Evolutionary conservation across 2,888 invertebrate genomes (phyloP).

Genomic region (Heteropelma amictum): DNA sequence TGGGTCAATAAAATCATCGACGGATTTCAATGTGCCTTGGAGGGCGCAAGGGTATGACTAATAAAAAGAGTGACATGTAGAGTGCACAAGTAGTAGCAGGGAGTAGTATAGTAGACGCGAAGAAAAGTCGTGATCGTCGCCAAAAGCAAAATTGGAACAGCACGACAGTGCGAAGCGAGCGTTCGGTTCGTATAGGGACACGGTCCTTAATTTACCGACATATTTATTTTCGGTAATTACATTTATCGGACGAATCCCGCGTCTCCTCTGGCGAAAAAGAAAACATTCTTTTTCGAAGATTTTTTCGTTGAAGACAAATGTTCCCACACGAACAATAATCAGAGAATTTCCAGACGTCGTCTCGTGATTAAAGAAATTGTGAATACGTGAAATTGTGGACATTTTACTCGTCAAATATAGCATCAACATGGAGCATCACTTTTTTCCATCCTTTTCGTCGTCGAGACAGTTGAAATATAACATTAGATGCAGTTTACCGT

Average conservation of each 20-base stretch:
- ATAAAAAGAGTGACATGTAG: background rate
- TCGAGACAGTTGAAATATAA: background rate
- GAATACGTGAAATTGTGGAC: background rate
- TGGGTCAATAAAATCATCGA: conserved; percentile 23
- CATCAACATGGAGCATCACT: no score
- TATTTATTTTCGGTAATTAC: background rate
- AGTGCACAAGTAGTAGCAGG: conserved; percentile 14
- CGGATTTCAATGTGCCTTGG: conserved; percentile 45
- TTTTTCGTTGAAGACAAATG: conserved; percentile 1
- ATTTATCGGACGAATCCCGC: no score
- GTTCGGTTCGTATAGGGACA: conserved; percentile 59
- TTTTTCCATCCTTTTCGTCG: no score
- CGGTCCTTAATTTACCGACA: conserved; percentile 57
- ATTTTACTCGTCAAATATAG: no score
- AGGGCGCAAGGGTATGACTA: conserved; percentile 34
- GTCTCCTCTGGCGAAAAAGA: background rate
- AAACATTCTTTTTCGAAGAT: no score
- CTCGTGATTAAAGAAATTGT: background rate
- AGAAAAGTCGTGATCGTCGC: conserved; percentile 55
- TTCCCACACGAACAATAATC: background rate
- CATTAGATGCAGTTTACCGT: background rate
- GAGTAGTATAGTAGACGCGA: conserved; percentile 54
- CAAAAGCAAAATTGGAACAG: conserved; percentile 64
- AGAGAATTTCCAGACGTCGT: background rate
- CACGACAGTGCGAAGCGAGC: conserved; percentile 57